Percentiles rank a stretch among this genome's conserved stretches.
Evolutionary conservation across 2,888 invertebrate species (phyloP).

Genomic region (Nemotelus pantherinus): DNA sequence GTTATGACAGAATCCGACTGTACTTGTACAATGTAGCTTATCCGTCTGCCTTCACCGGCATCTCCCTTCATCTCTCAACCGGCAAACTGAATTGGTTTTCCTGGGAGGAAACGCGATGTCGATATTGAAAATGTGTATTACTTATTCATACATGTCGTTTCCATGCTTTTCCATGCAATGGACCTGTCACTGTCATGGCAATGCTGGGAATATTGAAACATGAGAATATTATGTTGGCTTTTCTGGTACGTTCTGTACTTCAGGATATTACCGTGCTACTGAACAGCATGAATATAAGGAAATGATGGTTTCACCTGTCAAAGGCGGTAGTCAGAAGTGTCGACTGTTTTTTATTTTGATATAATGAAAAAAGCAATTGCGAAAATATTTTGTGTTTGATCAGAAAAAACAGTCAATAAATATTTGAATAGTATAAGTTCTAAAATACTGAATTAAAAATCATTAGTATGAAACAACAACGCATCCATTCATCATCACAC

Average conservation of each 20-base stretch:
- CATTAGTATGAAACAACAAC: too few relatives aligned
- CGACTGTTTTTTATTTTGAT: background rate
- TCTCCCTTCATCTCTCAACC: background rate
- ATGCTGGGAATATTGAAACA: background rate
- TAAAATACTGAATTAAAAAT: too few relatives aligned
- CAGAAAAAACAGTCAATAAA: background rate
- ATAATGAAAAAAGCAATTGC: conserved; percentile 5
- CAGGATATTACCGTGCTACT: conserved; percentile 17
- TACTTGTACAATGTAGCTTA: background rate
- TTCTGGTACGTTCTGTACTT: background rate
- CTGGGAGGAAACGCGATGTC: conserved; percentile 17
- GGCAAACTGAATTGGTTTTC: conserved; percentile 13
- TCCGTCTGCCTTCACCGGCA: background rate
- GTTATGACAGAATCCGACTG: conserved; percentile 15
- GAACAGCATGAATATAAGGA: background rate
- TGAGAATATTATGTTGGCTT: conserved; percentile 11
- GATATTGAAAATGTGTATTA: conserved; percentile 42
- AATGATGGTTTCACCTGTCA: too few relatives aligned
- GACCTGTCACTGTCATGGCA: conserved; percentile 34
- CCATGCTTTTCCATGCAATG: conserved; percentile 41
- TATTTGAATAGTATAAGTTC: conserved; percentile 25
- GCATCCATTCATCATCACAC: too few relatives aligned
- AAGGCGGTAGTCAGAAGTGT: too few relatives aligned
- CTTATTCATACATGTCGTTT: conserved; percentile 44
- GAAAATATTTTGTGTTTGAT: too few relatives aligned